Evolutionary conservation across 1,140 invertebrate species (phyloP).

Genomic region (Saccostrea echinata): DNA sequence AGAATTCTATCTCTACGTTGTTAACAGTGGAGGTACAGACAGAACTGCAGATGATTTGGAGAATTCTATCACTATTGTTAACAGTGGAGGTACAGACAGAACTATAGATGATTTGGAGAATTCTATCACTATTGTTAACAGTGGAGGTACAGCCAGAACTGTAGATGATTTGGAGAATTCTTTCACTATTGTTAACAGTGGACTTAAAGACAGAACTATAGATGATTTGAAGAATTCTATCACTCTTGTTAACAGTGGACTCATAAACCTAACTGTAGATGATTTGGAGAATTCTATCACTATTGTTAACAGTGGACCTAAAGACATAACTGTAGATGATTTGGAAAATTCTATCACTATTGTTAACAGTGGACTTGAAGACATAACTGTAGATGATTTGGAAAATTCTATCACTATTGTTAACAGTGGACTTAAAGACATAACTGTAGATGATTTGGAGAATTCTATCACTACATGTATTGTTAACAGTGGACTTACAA

Average conservation of each 20-base stretch:
- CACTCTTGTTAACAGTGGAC: too few species aligned
- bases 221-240: slow-evolving; percentile 34
- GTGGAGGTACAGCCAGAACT: slow-evolving; percentile 35
- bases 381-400: slow-evolving; percentile 42
- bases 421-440: slow-evolving; percentile 24
- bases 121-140: not conserved
- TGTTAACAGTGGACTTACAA: slow-evolving; percentile 30
- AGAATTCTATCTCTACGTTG: too few species aligned
- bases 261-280: slow-evolving; percentile 46
- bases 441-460: slow-evolving; percentile 40
- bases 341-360: slow-evolving; percentile 35
- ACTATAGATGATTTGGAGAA: too few species aligned
- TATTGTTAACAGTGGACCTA: slow-evolving; percentile 8
- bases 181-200: not conserved
- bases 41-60: slow-evolving; percentile 22
- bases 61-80: too few species aligned
- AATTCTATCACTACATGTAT: not conserved
- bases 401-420: slow-evolving; percentile 13
- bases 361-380: slow-evolving; percentile 22
- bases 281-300: slow-evolving; percentile 37
- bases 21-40: slow-evolving; percentile 26
- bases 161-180: slow-evolving; percentile 47
- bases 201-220: slow-evolving; percentile 48
- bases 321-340: slow-evolving; percentile 31
- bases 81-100: slow-evolving; percentile 22